Base-by-base conservation (phyloP, 1,140 invertebrate genomes). In the Drosophila kurseongensis region DNA sequence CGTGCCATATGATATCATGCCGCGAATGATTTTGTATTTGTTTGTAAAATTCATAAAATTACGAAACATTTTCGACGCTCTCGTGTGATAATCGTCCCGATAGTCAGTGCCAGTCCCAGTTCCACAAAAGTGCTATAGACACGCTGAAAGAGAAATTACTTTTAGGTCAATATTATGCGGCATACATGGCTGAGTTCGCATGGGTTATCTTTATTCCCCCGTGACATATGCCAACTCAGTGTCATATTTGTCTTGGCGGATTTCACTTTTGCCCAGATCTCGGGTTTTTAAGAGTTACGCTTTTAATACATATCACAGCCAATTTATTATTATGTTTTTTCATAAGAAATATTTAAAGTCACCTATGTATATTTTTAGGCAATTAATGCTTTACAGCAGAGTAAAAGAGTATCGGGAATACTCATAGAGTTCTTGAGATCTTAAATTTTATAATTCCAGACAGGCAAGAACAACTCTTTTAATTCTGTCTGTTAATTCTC, bases 1-100 rank as follows among this genome's bases (percentile, higher is more conserved):
- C 1, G 94, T 79, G 5, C 93, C 91, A 71, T 96, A 96, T 8
- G 94, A 94, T 29, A 93, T 91, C 94, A 95, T 95, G 51, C 95
- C 95, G 45, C 94, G 89, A 5, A 94, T 91, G 5, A 96, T 90
- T 9, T 95, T 94, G 65, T 94, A 92, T 77, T 91, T 86, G 56
- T 78, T 81, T 73, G 89, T 84, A 45, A 92, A 89, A 74, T 88
- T 81, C 10, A 90, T 41, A 6, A 92, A 69, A 56, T 74, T 90
- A 23, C 84, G 90, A 51, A 91, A 80, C 82, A 92, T 88, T 73
- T 82, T 88, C 40, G 50, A 51, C 52, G 68, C 45, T 56, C 27
- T 63, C 40, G 54, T 50, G 71, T 57, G 59, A 47, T 74, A 65
- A 63, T 74, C 23, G 32, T 18, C 7, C 10, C 61, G 41, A 42